Conservation (phyloP, 2,888 invertebrate genomes). For the Drosophila quasianomalipes region DNA sequence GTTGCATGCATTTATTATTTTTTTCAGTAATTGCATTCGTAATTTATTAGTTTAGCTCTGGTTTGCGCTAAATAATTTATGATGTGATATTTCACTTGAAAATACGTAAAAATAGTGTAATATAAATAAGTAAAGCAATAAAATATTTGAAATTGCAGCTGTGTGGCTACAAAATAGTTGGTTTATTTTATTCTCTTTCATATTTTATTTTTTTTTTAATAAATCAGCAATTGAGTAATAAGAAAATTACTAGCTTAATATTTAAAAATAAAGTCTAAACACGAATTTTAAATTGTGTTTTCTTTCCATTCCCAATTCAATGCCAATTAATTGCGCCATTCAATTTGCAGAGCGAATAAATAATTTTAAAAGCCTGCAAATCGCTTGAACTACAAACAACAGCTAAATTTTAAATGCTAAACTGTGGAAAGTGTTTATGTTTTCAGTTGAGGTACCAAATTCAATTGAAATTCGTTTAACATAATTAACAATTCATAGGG, state of each 20-base stretch:
- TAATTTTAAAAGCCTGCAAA: conserved; percentile 6
- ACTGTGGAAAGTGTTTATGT: conserved; percentile 7
- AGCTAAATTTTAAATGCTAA: not conserved
- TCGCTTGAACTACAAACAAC: conserved; percentile 2
- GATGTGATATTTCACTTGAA: not conserved
- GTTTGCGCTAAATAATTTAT: not conserved
- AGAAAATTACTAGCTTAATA: too few species aligned
- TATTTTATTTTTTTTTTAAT: not conserved
- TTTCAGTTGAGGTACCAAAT: not conserved
- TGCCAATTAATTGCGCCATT: conserved; percentile 3
- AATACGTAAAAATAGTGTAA: not conserved
- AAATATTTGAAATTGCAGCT: not conserved
- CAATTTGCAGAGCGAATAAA: not conserved
- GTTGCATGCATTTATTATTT: conserved; percentile 7
- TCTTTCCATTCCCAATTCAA: not conserved
- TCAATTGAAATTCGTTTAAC: not conserved
- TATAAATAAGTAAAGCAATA: not conserved
- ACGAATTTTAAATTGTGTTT: not conserved
- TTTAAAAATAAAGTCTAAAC: not conserved
- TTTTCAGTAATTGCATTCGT: conserved; percentile 15
- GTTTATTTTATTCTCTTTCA: not conserved
- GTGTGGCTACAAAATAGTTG: not conserved
- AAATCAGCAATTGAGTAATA: not conserved
- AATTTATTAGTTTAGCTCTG: conserved; percentile 14
- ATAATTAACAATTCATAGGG: conserved; percentile 2